Base-by-base conservation (phyloP, 23 tunicate species). In the Trididemnum miniatum region DNA sequence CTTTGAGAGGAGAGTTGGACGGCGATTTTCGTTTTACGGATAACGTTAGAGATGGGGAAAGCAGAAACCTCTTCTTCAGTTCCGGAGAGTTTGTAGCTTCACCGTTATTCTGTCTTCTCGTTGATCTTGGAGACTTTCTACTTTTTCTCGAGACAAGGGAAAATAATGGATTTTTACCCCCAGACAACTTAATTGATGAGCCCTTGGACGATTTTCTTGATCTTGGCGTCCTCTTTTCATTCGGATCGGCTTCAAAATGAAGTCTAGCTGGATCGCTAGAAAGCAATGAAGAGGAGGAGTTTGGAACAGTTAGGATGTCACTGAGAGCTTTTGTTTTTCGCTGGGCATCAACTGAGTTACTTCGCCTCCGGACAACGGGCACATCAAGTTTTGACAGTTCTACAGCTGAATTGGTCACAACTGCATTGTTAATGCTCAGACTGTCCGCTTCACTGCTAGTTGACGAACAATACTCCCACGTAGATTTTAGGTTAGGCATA, bases 321-420 rank as follows among this genome's bases (percentile, higher is more conserved):
- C 87, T 74, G 0, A 84, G 72, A 20, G 87, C 79, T 35, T 84
- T 72, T 7, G 27, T 32, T 15, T 35, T 62, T 12, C 67, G 67
- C 5, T 62, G 25, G 22, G 67, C 20, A 12, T 26, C 67, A 62
- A 44, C 54, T 9, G 54, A 15, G 15, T 44, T 44, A 9, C 15
- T 15, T 15, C 54, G 9, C 54, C 9, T 44, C 15, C 15, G 9
- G 15, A 44, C 54, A 44, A 15, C 12, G 15, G 54, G 54, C n/a
- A n/a, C n/a, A n/a, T n/a, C n/a, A 44, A 15, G 54, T 44, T 44
- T 44, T 44, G 54, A 15, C 54, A 7, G 54, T 15, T 44, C 54
- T 44, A 15, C 9, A 44, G 54, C 12, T 7, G 54, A 15, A 15
- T 44, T 15, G 12, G 15, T 15, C 9, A 44, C 54, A 44, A 7